Base-by-base conservation (phyloP, 2,888 invertebrate genomes). In the Pachymerium ferrugineum region DNA sequence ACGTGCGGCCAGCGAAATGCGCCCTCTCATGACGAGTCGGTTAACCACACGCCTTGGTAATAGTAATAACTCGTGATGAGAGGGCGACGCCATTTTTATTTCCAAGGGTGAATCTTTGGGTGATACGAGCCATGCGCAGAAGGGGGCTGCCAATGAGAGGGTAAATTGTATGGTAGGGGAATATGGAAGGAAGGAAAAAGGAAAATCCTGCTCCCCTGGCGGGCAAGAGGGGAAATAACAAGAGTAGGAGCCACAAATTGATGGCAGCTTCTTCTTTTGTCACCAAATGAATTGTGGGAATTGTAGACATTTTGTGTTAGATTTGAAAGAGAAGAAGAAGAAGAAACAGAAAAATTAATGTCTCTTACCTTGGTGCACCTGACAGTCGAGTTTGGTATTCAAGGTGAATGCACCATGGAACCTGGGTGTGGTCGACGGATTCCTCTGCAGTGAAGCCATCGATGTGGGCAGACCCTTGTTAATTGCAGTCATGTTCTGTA, bases 391-490 rank as follows among this genome's bases (percentile, higher is more conserved):
- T 33, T 73, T 73, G 33, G 30, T 73, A 62, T 73, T 73, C 62
- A 73, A 62, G 62, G 73, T 73, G 31, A 73, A 73, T 14, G 73
- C 73, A 25, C 73, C 73, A 31, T 73, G 73, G 73, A 73, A 67
- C 38, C 73, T 28, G 29, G 73, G 73, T n/a, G 73, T 29, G 30
- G 31, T 19, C 22, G 62, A 31, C 62, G 54, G 31, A 33, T 72
- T 72, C 72, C 72, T 72, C 80, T 85, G 79, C 85, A 84, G 78
- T 81, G 2, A 83, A 82, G 73, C 30, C 89, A 89, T 78, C 86
- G 80, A 28, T 6, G 31, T 14, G 14, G 67, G 62, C 22, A 54
- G 33, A 30, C 73, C 31, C 30, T 54, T 67, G 31, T 54, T 73
- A 25, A 19, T 31, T 19, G 31, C n/a, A 14, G 72, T 28, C 14